Base-by-base conservation (phyloP, 2,888 invertebrate genomes). In the Chorisops tibialis region DNA sequence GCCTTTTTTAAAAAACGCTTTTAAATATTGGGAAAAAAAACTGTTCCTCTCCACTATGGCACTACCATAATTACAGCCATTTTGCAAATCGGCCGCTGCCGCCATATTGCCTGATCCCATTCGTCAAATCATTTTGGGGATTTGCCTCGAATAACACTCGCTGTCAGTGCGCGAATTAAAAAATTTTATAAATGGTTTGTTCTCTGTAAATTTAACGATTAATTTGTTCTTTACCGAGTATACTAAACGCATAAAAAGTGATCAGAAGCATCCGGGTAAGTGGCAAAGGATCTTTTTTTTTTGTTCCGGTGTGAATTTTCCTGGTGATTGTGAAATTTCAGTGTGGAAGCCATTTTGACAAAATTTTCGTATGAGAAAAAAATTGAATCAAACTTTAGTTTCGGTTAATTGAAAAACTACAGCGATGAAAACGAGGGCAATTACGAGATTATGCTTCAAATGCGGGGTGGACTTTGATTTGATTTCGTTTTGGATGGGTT, bases 181-280 rank as follows among this genome's bases (percentile, higher is more conserved):
- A n/a, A 56, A 43, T 19, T 56, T 56, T 45, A 43, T 56, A 56
- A 56, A 56, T 56, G 56, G 56, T 56, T 43, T 56, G 43, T 56
- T 43, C 56, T 56, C 56, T 30, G 56, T 56, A 56, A 56, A 56
- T 56, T 56, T 43, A 45, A 56, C 43, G 56, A 56, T 56, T 56
- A 56, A 56, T 56, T 56, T 56, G 56, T 56, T 56, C 43, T 56
- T 43, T 56, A 43, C 43, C 56, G 56, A 56, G 56, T 56, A 56
- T 56, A 56, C 56, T 48, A 48, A 48, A 59, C 30, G 47, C 48
- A 11, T 59, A 22, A 59, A 59, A 49, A 49, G 38, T 49, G 41
- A 39, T 39, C 62, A 59, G 62, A 65, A 65, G 66, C 66, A 66
- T 66, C 66, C 66, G 66, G 66, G 66, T 66, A 63, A 63, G 64